A percentile compares a stretch with the other conserved stretches of the same genome.
Conservation (phyloP, 2,113 vertebrate species). For the Cathartes aura region DNA sequence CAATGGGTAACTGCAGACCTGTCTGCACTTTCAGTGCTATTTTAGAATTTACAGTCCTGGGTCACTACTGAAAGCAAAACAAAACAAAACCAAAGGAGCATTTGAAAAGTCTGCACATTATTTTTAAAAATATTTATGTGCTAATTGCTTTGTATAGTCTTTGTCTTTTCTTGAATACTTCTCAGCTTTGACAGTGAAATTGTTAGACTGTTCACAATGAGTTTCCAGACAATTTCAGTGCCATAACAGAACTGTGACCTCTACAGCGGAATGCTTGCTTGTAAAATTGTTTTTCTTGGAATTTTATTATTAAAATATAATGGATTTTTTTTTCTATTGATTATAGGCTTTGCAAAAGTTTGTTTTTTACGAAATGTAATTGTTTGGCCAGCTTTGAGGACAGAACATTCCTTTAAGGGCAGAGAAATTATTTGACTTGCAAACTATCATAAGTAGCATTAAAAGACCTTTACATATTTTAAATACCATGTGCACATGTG, state of each 20-base stretch:
- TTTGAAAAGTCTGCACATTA: neutral
- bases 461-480: neutral
- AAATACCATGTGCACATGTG: neutral
- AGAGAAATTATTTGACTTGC: neutral
- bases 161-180: neutral
- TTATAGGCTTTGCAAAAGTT: conserved; percentile 50
- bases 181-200: neutral
- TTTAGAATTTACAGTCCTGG: neutral
- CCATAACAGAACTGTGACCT: conserved; percentile 37
- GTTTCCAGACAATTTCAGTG: neutral
- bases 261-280: conserved; percentile 15
- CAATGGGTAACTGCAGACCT: neutral
- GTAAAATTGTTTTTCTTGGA: conserved; percentile 55
- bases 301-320: conserved; percentile 33
- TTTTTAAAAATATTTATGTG: neutral
- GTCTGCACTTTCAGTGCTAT: neutral
- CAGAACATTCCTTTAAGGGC: conserved; percentile 37
- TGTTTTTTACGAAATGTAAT: conserved; percentile 39
- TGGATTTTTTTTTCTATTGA: conserved; percentile 16
- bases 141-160: neutral
- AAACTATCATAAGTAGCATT: neutral
- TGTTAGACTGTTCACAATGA: neutral
- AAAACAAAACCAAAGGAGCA: neutral
- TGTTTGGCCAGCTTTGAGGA: conserved; percentile 23
- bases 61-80: neutral